Base-by-base conservation (phyloP, 2,888 invertebrate genomes). In the Lasioglossum morio region DNA sequence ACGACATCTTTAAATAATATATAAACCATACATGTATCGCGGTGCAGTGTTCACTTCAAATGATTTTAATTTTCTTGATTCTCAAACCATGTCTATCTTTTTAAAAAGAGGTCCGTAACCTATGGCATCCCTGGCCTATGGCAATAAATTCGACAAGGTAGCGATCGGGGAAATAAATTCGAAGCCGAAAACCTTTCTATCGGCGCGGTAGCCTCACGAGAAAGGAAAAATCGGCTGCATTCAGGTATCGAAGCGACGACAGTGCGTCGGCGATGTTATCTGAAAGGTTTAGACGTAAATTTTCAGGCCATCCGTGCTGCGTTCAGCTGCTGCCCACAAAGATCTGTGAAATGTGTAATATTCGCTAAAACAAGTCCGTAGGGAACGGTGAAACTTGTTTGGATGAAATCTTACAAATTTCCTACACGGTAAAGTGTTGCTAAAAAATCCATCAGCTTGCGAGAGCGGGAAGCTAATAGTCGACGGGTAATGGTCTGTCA, bases 201-300 rank as follows among this genome's bases (percentile, higher is more conserved):
- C 48, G 60, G 34, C 77, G 34, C 77, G 48, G 72, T 37, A 82
- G 72, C 73, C 74, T 40, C 79, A 82, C 66, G 86, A 23, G 40
- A 69, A 79, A 73, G 66, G 85, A 73, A 34, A 27, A 77, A 75
- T 57, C 66, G 77, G 72, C 37, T 74, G 73, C 78, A 77, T 73
- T 78, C 81, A 84, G 86, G 37, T 87, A 63, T 63, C 83, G 37
- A 63, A 75, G 46, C 69, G 80, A 79, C 81, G 88, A 91, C 91
- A 86, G 85, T 82, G 83, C 77, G 87, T 88, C 90, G 91, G 91
- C 84, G 88, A 91, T 91, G 63, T 53, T 89, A 91, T 92, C 91
- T 88, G 75, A 87, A 88, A 90, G 87, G 77, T 76, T 81, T 37
- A 87, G 87, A 87, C 81, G 89, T 89, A 87, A 89, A 91, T 91